These are phyloP conservation scores for Syrista parreyssii DNA, from an alignment of 2,888 invertebrate species.

Conservation along the genomic window DNA sequence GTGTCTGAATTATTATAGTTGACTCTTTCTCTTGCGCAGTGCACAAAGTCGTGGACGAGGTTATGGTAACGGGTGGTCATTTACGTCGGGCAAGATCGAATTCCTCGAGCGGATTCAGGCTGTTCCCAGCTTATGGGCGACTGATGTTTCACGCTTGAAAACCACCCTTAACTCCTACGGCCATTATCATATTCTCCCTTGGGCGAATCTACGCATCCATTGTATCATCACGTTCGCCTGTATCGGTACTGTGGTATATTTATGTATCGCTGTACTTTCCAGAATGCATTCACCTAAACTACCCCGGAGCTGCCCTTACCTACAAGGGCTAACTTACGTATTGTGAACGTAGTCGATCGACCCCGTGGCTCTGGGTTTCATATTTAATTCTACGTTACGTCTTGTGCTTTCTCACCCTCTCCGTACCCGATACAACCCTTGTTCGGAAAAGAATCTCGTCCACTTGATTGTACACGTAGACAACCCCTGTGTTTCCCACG, in stretches of 20 bases:
- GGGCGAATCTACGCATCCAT: neutral
- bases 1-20: neutral
- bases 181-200: neutral
- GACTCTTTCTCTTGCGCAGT: neutral
- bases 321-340: neutral
- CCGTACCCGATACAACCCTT: neutral
- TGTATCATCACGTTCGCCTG: neutral
- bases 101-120: neutral
- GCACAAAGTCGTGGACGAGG: neutral
- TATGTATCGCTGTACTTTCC: neutral
- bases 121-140: neutral
- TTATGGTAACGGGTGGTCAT: neutral
- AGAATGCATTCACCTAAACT: neutral
- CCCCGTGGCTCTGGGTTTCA: neutral
- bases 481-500: neutral
- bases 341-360: neutral
- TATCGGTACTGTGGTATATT: neutral
- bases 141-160: conserved; percentile 5
- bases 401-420: neutral
- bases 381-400: neutral
- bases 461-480: neutral
- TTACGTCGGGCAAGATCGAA: neutral
- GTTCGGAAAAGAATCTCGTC: neutral
- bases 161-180: neutral
- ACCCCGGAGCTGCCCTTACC: neutral